Evolutionary conservation across 2,888 invertebrate species (phyloP), one percentile per base, ranked within the genome.

Genomic region (Nycteola revayana): DNA sequence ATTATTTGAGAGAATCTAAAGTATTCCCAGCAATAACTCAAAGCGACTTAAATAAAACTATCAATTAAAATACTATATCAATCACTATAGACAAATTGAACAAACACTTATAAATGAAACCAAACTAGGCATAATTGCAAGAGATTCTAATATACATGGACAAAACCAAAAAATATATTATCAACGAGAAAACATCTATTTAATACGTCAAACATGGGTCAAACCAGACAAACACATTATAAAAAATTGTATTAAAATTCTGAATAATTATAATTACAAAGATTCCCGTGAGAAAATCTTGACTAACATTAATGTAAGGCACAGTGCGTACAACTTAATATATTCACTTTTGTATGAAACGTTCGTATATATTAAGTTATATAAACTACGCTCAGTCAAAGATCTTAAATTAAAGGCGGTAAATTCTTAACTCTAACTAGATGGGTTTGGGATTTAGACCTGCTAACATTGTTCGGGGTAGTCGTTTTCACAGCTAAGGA

Each of bases 371-470:
- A 49, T 42, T 46, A 38, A 54, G 48, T 32, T 22, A 14, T 38
- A 38, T 3, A 28, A 7, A 38, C 41, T 47, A 30, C 23, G 9
- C 33, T 55, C 55, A 51, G 45, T 51, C 54, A 14, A 28, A 40
- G 24, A 42, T 34, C 28, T 75, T 63, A 83, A 42, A 81, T 75
- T 20, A 84, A 65, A 23, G 86, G 86, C 40, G 86, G 86, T 28
- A 85, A 49, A 35, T 86, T 81, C 56, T 80, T 83, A 1, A 51
- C 75, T 51, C 84, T 60, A 7, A 69, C 64, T 39, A 87, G 56
- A 51, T 83, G 69, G 9, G 82, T 60, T 30, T 86, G 85, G 0
- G 86, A 82, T 29, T 85, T 83, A n/a, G 87, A 83, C 43, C 86
- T 54, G 47, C 66, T 73, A 22, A 84, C 64, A 28, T 70, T 75